Evolutionary conservation across 2,113 vertebrate species (phyloP), one percentile per base, ranked within the genome.

Genomic region (Actinemys pallida): DNA sequence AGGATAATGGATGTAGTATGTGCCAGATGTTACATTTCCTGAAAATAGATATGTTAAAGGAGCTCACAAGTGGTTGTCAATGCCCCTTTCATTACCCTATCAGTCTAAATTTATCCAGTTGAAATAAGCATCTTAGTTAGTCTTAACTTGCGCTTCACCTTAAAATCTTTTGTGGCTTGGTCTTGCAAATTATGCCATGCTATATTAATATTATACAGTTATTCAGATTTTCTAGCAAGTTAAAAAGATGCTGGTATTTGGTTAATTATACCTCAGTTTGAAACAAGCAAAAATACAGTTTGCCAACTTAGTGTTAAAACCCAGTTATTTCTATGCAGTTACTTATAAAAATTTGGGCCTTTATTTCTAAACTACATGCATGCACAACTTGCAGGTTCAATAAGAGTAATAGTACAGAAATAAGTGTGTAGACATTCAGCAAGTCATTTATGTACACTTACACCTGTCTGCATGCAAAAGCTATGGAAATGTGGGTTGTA

Each of bases 21-120:
- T 92, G 99, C 98, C 99, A 99, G 99, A 98, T 99, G 99, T 99
- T 98, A 97, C 93, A 93, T 98, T 99, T 99, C 99, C 99, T 99
- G 98, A 98, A 98, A 98, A 99, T 97, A 98, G 97, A 99, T 98
- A 99, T 98, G 98, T 99, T 98, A 98, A 97, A 97, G 96, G 83
- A 96, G 96, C 97, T 98, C 97, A 98, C 96, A 91, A 95, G 97
- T 96, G 97, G 93, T 96, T 98, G 98, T 98, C 98, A 98, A 96
- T 97, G 95, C 96, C 98, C 98, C 98, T 98, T 96, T 99, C 97
- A 99, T 99, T 99, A 99, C 96, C 94, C 97, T 97, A 97, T 98
- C 98, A 98, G 94, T 96, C 96, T 96, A 90, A 96, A 97, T 88
- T 57, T 96, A 97, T 95, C 94, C 96, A 83, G 50, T 86, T 92